Conservation (phyloP, 2,888 invertebrate genomes). For the Drosophila niveifrons region DNA sequence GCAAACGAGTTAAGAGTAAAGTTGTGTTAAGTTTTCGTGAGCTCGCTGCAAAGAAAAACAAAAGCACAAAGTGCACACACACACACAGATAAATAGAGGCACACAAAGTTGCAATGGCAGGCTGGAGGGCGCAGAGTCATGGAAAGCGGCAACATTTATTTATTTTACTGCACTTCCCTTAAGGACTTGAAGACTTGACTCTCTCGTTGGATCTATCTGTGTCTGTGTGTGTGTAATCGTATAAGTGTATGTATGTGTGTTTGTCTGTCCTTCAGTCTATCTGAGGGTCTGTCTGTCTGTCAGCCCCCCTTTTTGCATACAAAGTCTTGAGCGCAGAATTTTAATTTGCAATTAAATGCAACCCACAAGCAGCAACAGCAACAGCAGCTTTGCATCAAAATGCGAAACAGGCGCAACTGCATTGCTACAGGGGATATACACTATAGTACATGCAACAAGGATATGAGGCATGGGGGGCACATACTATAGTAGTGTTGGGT, state of each 20-base stretch:
- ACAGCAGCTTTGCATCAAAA: slow-evolving; percentile 74
- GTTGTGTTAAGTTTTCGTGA: slow-evolving; percentile 77
- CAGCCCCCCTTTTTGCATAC: slow-evolving; percentile 70
- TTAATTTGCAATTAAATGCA: slow-evolving; percentile 84
- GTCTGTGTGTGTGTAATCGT: background rate
- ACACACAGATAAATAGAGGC: background rate
- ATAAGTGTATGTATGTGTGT: slow-evolving; percentile 3
- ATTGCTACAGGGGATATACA: slow-evolving; percentile 28
- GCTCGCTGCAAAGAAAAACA: slow-evolving; percentile 67
- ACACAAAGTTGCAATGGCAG: slow-evolving; percentile 1
- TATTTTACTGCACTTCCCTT: slow-evolving; percentile 70
- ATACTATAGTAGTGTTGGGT: background rate
- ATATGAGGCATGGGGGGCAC: background rate
- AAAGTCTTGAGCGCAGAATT: slow-evolving; percentile 82
- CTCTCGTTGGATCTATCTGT: slow-evolving; percentile 20
- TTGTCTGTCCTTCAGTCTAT: slow-evolving; percentile 27
- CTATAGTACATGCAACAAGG: slow-evolving; percentile 1
- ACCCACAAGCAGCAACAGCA: slow-evolving; percentile 66
- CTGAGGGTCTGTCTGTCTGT: slow-evolving; percentile 44
- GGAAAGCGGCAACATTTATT: slow-evolving; percentile 73
- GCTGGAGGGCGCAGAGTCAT: slow-evolving; percentile 16
- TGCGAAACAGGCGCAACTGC: slow-evolving; percentile 53
- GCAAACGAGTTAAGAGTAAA: slow-evolving; percentile 81
- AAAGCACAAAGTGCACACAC: slow-evolving; percentile 56
- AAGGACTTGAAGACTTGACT: slow-evolving; percentile 54